Percentiles rank a stretch among this genome's conserved stretches.
Evolutionary conservation across 2,888 invertebrate species (phyloP).

Genomic region (Platycheirus albimanus): DNA sequence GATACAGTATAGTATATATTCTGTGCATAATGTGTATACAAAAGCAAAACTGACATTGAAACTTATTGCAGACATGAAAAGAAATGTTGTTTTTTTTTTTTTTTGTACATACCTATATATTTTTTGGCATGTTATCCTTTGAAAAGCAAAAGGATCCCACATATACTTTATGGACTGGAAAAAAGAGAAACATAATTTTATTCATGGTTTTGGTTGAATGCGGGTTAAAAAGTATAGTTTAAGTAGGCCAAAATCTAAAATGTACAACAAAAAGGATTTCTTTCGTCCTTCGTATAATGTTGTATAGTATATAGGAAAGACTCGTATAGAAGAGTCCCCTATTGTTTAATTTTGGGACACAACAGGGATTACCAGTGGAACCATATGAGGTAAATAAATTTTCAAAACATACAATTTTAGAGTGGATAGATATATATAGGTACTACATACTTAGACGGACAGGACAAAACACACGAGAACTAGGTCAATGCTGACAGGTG

Average conservation of each 20-base stretch:
- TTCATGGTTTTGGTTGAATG: constrained; percentile 22
- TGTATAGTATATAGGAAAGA: too few species aligned
- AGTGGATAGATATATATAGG: too few species aligned
- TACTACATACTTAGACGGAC: too few species aligned
- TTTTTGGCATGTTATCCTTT: constrained; percentile 23
- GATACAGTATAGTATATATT: too few species aligned
- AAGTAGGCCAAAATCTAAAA: constrained; percentile 34
- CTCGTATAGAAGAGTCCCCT: constrained; percentile 12
- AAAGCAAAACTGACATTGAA: constrained; percentile 26
- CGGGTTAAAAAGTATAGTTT: constrained; percentile 10
- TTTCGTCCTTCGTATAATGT: too few species aligned
- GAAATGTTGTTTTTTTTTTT: constrained; percentile 12
- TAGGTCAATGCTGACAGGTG: constrained; percentile 25
- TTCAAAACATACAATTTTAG: neutral
- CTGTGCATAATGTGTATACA: neutral
- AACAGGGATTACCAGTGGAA: neutral
- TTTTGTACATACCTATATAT: neutral
- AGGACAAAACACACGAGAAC: constrained; percentile 1
- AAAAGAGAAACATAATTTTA: constrained; percentile 12
- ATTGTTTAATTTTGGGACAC: constrained; percentile 15
- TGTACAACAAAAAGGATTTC: constrained; percentile 18
- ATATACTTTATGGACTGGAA: constrained; percentile 1
- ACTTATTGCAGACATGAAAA: constrained; percentile 30
- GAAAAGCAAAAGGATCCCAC: constrained; percentile 11
- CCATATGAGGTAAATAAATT: neutral